Percentiles rank a stretch among this genome's conserved stretches.
phyloP scores from a whole-genome alignment of 2,113 vertebrate genomes.

The Ascaphus truei region DNA sequence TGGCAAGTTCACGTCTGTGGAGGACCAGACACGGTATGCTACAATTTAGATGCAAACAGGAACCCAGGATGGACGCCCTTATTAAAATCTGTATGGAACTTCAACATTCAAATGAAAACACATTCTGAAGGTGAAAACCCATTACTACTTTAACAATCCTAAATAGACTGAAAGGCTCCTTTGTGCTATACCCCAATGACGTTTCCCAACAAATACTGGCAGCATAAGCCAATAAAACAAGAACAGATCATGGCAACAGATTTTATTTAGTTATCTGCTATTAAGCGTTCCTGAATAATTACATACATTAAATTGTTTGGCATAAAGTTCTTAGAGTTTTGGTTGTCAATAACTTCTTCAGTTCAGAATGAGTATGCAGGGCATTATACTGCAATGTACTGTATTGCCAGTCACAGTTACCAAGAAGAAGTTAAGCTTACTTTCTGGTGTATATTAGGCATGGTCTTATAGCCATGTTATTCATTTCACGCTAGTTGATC shows the following conservation, averaged over 20 bases:
- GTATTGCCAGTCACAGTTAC: background rate
- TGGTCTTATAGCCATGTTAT: slow-evolving; percentile 11
- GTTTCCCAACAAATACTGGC: background rate
- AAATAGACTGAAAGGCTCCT: slow-evolving; percentile 17
- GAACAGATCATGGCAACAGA: slow-evolving; percentile 4
- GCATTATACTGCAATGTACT: background rate
- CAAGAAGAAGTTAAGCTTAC: background rate
- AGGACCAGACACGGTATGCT: no score
- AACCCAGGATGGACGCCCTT: no score
- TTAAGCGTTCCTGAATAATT: background rate
- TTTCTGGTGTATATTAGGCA: slow-evolving; percentile 14
- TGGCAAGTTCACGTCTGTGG: no score
- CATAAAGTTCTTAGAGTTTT: background rate
- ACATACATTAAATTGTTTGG: background rate
- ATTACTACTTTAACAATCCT: background rate
- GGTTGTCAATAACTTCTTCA: background rate
- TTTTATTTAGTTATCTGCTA: slow-evolving; percentile 14
- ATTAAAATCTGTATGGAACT: background rate
- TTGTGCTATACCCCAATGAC: background rate
- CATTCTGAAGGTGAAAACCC: background rate
- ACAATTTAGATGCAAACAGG: no score
- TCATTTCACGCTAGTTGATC: slow-evolving; percentile 21
- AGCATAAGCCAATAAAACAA: slow-evolving; percentile 10
- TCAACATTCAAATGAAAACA: background rate
- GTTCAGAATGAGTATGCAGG: background rate